A percentile compares a stretch with the other conserved stretches of the same genome.
phyloP scores from a whole-genome alignment of 2,888 invertebrate genomes.

The Argyra leucocephala region DNA sequence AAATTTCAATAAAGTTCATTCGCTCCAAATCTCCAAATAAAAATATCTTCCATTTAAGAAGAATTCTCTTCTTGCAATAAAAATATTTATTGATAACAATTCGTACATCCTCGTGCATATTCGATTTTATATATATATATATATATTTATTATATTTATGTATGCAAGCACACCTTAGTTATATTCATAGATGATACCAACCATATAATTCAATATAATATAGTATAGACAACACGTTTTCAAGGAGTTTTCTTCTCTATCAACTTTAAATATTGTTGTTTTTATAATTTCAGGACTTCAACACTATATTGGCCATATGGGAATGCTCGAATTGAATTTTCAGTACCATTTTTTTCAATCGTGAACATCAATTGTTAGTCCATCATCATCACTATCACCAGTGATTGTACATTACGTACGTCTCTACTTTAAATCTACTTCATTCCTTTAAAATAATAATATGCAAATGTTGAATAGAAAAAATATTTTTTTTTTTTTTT shows the following conservation, averaged over 20 bases:
- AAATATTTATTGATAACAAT: background rate
- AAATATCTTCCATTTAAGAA: too few relatives aligned
- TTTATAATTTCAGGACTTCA: background rate
- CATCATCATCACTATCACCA: background rate
- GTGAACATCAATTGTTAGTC: background rate
- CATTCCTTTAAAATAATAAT: too few relatives aligned
- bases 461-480: too few relatives aligned
- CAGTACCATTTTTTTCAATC: background rate
- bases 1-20: too few relatives aligned
- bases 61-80: background rate
- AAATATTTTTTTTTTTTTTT: too few relatives aligned
- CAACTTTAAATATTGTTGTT: background rate
- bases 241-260: background rate
- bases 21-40: too few relatives aligned
- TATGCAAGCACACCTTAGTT: too few relatives aligned
- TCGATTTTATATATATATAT: background rate
- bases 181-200: too few relatives aligned
- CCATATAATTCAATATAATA: too few relatives aligned
- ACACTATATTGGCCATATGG: conserved; percentile 3
- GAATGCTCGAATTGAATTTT: background rate
- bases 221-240: background rate
- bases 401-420: background rate
- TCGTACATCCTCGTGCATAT: background rate
- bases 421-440: too few relatives aligned
- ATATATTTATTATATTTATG: too few relatives aligned